These are phyloP conservation scores for Trichacis sp. DNA, from an alignment of 2,888 invertebrate genomes.

Conservation along the genomic window DNA sequence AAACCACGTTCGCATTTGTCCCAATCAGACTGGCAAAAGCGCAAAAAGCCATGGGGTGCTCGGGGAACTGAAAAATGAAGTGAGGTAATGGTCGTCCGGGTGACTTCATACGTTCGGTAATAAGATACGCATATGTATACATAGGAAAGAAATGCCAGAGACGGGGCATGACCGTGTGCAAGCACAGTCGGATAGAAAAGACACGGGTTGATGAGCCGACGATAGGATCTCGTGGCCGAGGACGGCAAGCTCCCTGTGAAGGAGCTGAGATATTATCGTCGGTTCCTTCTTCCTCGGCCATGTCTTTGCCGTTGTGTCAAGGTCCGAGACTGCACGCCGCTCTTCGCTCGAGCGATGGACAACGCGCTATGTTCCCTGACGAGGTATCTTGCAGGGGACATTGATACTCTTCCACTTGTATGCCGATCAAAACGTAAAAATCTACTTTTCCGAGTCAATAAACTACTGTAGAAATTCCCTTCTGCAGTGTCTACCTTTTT, in stretches of 20 bases:
- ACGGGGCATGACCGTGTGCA: conserved; percentile 43
- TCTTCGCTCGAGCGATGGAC: conserved; percentile 38
- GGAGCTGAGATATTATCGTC: conserved; percentile 51
- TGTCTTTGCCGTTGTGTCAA: conserved; percentile 51
- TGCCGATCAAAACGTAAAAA: not conserved
- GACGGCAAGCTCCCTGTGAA: conserved; percentile 50
- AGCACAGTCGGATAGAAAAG: conserved; percentile 47
- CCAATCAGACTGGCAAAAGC: too few relatives aligned
- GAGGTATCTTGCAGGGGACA: conserved; percentile 24
- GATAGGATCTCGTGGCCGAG: conserved; percentile 52
- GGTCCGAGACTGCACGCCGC: conserved; percentile 44
- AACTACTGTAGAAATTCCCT: not conserved
- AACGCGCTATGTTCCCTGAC: conserved; percentile 45
- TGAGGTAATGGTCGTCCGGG: not conserved
- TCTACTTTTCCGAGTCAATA: not conserved
- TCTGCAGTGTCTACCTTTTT: not conserved
- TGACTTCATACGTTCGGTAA: conserved; percentile 2
- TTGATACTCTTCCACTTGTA: conserved; percentile 17
- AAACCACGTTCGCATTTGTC: too few relatives aligned
- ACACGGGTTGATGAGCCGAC: conserved; percentile 51
- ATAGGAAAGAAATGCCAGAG: conserved; percentile 23
- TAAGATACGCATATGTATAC: conserved; percentile 11
- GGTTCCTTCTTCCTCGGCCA: conserved; percentile 49
- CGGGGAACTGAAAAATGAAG: not conserved
- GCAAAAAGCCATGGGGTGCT: too few relatives aligned